phyloP scores from a whole-genome alignment of 2,113 vertebrate species.

The Rhegmatorhina hoffmannsi region DNA sequence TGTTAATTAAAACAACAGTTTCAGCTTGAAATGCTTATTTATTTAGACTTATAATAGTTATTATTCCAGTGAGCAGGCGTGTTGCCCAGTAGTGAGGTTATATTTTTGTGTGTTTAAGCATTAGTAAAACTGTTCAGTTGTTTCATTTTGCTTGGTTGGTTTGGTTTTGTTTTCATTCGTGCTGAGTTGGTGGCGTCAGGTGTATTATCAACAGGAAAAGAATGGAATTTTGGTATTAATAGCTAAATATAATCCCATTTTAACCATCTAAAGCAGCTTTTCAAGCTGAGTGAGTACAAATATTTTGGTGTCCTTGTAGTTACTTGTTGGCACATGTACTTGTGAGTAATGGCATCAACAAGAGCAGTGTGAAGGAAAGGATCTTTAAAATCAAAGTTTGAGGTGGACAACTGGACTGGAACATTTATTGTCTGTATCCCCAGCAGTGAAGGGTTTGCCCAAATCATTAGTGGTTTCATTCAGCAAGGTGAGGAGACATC shows the following conservation, averaged over 20 bases:
- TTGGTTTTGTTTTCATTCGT: not conserved
- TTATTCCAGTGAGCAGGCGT: not conserved
- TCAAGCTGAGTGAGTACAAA: not conserved
- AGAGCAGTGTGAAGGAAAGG: not conserved
- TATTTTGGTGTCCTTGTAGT: not conserved
- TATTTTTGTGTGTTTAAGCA: not conserved
- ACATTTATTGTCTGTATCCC: not conserved
- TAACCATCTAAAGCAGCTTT: not conserved
- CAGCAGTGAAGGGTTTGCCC: not conserved
- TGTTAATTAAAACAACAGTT: not conserved
- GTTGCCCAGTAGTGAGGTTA: not conserved
- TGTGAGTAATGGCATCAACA: not conserved
- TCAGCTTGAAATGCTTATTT: not conserved
- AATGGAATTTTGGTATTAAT: not conserved
- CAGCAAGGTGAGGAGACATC: not conserved
- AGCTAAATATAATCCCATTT: not conserved
- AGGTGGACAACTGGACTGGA: not conserved
- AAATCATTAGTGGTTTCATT: not conserved
- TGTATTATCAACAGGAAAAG: not conserved
- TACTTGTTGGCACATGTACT: not conserved
- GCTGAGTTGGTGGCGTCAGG: not conserved
- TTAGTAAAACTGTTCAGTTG: not conserved
- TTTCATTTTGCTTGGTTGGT: not conserved
- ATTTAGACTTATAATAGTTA: not conserved
- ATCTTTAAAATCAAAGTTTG: not conserved